Conservation (phyloP, 2,113 vertebrate species). For the Petrocephalus microphthalmus region DNA sequence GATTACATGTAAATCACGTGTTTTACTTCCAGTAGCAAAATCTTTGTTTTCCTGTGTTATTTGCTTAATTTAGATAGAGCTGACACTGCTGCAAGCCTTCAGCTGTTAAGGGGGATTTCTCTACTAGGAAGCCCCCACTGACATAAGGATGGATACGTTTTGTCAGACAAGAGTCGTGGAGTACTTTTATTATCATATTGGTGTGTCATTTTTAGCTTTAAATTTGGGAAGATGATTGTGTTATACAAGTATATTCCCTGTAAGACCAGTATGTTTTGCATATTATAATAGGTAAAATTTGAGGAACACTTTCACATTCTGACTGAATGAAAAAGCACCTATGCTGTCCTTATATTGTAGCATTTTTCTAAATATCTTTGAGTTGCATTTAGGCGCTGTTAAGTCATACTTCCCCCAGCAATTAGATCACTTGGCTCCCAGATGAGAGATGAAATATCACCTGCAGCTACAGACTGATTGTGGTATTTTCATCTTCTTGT, state of each 20-base stretch:
- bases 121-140: not conserved
- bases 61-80: too few species aligned
- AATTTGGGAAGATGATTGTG: not conserved
- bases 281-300: not conserved
- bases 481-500: constrained; percentile 57
- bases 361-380: not conserved
- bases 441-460: constrained; percentile 53
- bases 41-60: too few species aligned
- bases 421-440: constrained; percentile 34
- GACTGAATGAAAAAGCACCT: not conserved
- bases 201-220: not conserved
- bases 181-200: not conserved
- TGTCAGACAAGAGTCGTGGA: not conserved
- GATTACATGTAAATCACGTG: too few species aligned
- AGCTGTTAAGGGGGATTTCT: not conserved
- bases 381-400: not conserved
- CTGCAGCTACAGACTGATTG: constrained; percentile 45
- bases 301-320: not conserved
- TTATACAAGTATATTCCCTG: not conserved
- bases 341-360: not conserved
- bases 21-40: too few species aligned
- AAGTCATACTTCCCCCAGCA: constrained; percentile 6
- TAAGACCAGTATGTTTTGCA: not conserved
- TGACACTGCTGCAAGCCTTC: not conserved
- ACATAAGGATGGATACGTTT: not conserved